A percentile compares a stretch with the other conserved stretches of the same genome.
Evolutionary conservation across 1,140 invertebrate genomes (phyloP).

Genomic region (Brachionus paranguensis): DNA sequence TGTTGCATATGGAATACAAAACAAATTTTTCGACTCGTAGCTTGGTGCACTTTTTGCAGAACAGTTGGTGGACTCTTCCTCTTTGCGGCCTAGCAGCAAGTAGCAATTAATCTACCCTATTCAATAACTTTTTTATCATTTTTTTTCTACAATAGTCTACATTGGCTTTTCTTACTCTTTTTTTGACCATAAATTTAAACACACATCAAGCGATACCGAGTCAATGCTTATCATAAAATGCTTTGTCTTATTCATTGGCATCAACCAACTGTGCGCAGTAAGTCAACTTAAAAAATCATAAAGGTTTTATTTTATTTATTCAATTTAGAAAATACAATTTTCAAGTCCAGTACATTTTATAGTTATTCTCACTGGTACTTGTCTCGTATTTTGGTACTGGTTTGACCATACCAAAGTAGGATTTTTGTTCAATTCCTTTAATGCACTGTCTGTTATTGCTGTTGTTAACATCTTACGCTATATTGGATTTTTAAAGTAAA

Average conservation of each 20-base stretch:
- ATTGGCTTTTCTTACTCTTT: conserved; percentile 20
- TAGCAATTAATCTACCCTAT: neutral
- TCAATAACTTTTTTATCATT: neutral
- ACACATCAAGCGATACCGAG: neutral
- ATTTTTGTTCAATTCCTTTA: conserved; percentile 30
- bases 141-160: neutral
- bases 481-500: conserved; percentile 22
- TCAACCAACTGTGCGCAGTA: conserved; percentile 30
- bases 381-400: conserved; percentile 39
- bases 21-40: conserved; percentile 10
- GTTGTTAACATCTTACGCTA: neutral
- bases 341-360: conserved; percentile 21
- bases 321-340: conserved; percentile 36
- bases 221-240: conserved; percentile 26
- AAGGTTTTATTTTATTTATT: neutral
- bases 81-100: conserved; percentile 20
- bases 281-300: neutral
- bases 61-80: conserved; percentile 28
- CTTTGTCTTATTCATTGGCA: conserved; percentile 19
- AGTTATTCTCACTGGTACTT: neutral
- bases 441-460: conserved; percentile 9
- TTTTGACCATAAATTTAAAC: conserved; percentile 27
- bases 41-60: neutral
- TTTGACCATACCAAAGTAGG: conserved; percentile 19
- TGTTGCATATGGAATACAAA: conserved; percentile 21